Evolutionary conservation across 1,140 invertebrate genomes (phyloP), one percentile per base, ranked within the genome.

Genomic region (Atta texana): DNA sequence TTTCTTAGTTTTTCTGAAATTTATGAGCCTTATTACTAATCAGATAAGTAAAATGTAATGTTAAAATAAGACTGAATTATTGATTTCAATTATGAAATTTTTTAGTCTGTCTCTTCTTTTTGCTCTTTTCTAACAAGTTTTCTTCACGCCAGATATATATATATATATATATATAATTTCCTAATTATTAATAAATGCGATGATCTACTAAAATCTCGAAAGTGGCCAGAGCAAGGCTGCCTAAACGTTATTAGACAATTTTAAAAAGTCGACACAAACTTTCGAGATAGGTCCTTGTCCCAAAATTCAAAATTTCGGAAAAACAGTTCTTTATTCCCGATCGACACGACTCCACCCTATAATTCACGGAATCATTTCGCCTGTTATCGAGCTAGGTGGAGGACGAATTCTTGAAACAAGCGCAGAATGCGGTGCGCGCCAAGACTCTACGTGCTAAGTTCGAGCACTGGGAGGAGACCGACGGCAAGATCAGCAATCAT

Each of bases 391-490:
- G 8, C 18, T 61, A 95, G 94, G 94, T 96, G 6, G 96, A 97
- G 91, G 96, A 97, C 88, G 96, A 96, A 84, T 96, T 96, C 87
- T 93, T 97, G 85, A 96, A 96, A 88, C 95, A 98, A 96, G 97
- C 97, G n/a, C 96, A 97, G 92, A 97, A 97, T 86, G 96, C 98
- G 16, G 97, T 97, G 24, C 96, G 97, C 87, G 98, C 99, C 31
- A 98, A 98, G 93, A 97, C 98, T 89, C 95, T 99, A 89, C 96
- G 97, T 87, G 98, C 97, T 57, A 98, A 98, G 94, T 99, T 99
- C 95, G 98, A 99, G 94, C 97, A 97, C 90, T 98, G 98, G 98
- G 97, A 98, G 90, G 96, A 96, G 61, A 96, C 96, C 21, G 97
- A 98, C 91, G 96, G 96, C 3, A 96, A 96, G 91, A 80, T 91